phyloP scores from a whole-genome alignment of 92 coral and sea anemone genomes.

The Diadumene lineata region DNA sequence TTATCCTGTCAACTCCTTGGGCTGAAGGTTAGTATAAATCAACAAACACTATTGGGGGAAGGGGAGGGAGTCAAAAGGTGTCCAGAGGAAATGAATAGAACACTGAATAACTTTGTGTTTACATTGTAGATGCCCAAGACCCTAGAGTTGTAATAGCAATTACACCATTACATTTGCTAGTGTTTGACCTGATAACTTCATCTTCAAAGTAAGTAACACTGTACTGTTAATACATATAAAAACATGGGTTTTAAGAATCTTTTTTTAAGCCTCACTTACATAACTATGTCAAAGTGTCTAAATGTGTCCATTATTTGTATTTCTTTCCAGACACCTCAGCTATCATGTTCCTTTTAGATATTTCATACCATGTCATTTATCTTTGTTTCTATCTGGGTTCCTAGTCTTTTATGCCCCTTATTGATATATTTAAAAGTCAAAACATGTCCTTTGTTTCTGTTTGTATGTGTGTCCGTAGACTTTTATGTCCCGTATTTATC shows the following conservation, averaged over 20 bases:
- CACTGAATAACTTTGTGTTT: neutral
- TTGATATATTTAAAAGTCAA: no score
- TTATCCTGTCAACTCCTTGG: conserved; percentile 66
- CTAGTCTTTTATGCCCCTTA: neutral
- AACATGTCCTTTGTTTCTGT: conserved; percentile 2
- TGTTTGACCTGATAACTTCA: conserved; percentile 72
- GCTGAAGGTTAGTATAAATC: conserved; percentile 45
- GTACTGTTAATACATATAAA: no score
- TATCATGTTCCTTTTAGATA: neutral
- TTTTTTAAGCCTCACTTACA: no score
- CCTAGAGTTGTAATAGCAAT: conserved; percentile 80
- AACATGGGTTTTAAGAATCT: no score
- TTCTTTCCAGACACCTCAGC: neutral
- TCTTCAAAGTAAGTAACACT: conserved; percentile 75
- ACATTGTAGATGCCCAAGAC: conserved; percentile 68
- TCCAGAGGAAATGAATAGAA: no score
- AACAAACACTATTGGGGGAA: no score
- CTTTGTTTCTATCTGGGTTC: conserved; percentile 5
- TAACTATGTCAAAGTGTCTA: no score
- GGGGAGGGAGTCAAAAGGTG: neutral
- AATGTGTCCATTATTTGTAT: neutral
- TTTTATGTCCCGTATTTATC: neutral
- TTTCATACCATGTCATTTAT: conserved; percentile 2
- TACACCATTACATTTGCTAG: conserved; percentile 74
- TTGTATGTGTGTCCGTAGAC: neutral